These are phyloP conservation scores for Cosmorhoe ocellata DNA, from an alignment of 2,888 invertebrate genomes.

Conservation along the genomic window DNA sequence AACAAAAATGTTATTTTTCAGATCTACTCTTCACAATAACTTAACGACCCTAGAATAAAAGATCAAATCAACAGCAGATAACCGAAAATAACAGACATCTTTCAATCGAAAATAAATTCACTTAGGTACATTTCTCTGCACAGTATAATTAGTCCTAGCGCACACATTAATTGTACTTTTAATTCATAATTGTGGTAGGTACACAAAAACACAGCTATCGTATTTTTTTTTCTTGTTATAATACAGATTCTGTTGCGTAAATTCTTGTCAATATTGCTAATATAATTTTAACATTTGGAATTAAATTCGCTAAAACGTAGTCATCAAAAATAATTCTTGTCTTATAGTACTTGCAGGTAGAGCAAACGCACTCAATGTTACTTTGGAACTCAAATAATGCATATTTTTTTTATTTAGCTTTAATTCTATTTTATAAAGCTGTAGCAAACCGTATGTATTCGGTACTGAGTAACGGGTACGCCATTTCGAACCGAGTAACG, in stretches of 20 bases:
- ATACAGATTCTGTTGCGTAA: conserved; percentile 41
- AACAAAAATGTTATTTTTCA: not conserved
- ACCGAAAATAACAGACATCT: conserved; percentile 14
- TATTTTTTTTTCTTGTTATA: conserved; percentile 19
- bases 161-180: conserved; percentile 64
- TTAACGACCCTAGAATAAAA: conserved; percentile 5
- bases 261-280: conserved; percentile 3
- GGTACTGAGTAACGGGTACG: too few relatives aligned
- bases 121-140: conserved; percentile 23
- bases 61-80: conserved; percentile 13
- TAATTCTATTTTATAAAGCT: too few relatives aligned
- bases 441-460: too few relatives aligned
- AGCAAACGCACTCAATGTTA: not conserved
- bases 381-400: too few relatives aligned
- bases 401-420: too few relatives aligned
- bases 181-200: conserved; percentile 43
- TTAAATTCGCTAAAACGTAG: conserved; percentile 1
- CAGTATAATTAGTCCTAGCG: conserved; percentile 45
- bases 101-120: conserved; percentile 28
- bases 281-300: not conserved
- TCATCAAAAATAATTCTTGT: not conserved
- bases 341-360: not conserved
- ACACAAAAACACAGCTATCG: conserved; percentile 26
- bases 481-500: too few relatives aligned
- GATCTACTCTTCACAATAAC: conserved; percentile 19